Conservation (phyloP, 2,888 invertebrate species). For the Phyllotreta striolata region DNA sequence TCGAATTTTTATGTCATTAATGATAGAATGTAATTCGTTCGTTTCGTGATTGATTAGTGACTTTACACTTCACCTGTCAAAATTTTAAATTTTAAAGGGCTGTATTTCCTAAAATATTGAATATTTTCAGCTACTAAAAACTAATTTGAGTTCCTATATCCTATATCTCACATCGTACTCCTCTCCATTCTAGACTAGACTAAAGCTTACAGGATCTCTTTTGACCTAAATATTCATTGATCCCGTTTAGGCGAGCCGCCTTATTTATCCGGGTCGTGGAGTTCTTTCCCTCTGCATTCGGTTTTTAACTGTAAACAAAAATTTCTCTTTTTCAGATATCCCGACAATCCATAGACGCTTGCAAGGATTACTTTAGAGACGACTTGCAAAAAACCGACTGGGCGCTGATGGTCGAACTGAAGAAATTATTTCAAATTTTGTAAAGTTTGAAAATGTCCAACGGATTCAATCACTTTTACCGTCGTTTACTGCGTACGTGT, state of each 20-base stretch:
- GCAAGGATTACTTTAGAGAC: conserved; percentile 98
- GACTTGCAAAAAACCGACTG: conserved; percentile 97
- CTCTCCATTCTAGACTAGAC: conserved; percentile 8
- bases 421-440: conserved; percentile 95
- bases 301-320: not conserved
- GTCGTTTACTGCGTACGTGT: conserved; percentile 21
- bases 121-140: too few relatives aligned
- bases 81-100: too few relatives aligned
- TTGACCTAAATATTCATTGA: conserved; percentile 39
- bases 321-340: conserved; percentile 78
- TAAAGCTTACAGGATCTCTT: conserved; percentile 29
- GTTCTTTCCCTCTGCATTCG: too few relatives aligned
- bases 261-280: too few relatives aligned
- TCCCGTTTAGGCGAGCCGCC: conserved; percentile 18
- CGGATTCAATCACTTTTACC: conserved; percentile 54
- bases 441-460: conserved; percentile 55
- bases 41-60: too few relatives aligned
- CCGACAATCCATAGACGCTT: conserved; percentile 97
- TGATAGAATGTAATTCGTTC: too few relatives aligned
- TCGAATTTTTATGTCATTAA: too few relatives aligned
- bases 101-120: too few relatives aligned
- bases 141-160: too few relatives aligned
- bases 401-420: conserved; percentile 98
- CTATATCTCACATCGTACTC: too few relatives aligned
- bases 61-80: too few relatives aligned